phyloP scores from a whole-genome alignment of 2,888 invertebrate genomes.

The Brachyopa scutellaris region DNA sequence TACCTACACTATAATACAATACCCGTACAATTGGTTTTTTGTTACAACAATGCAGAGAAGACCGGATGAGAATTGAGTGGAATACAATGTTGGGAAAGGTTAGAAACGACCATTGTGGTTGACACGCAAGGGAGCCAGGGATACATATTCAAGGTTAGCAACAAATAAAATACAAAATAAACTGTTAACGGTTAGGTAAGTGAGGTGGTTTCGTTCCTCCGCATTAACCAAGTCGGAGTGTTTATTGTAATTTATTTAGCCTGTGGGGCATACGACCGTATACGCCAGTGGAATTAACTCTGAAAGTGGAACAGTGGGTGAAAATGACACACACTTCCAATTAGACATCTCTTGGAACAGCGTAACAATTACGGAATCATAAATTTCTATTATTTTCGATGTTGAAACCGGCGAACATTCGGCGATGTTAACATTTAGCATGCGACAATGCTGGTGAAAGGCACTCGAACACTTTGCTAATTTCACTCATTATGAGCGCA shows the following conservation, averaged over 20 bases:
- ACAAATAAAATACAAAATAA: not conserved
- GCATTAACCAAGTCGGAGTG: conserved; percentile 9
- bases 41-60: conserved; percentile 3
- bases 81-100: not conserved
- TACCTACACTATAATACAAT: not conserved
- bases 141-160: conserved; percentile 16
- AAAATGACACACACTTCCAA: not conserved
- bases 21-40: not conserved
- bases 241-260: conserved; percentile 13
- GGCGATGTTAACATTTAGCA: not conserved
- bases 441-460: not conserved
- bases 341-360: not conserved
- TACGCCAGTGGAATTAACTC: too few relatives aligned
- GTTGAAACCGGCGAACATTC: not conserved
- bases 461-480: not conserved
- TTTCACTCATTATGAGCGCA: not conserved
- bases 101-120: conserved; percentile 4
- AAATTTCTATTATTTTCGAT: conserved; percentile 9
- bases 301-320: not conserved
- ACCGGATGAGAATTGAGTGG: conserved; percentile 13
- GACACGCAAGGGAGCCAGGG: conserved; percentile 9
- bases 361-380: not conserved
- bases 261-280: not conserved
- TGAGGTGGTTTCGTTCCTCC: not conserved
- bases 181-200: not conserved